Percentiles rank a stretch among this genome's conserved stretches.
Conservation (phyloP, 35 echinoderm and acorn worm genomes). For the Holothuria glaberrima region DNA sequence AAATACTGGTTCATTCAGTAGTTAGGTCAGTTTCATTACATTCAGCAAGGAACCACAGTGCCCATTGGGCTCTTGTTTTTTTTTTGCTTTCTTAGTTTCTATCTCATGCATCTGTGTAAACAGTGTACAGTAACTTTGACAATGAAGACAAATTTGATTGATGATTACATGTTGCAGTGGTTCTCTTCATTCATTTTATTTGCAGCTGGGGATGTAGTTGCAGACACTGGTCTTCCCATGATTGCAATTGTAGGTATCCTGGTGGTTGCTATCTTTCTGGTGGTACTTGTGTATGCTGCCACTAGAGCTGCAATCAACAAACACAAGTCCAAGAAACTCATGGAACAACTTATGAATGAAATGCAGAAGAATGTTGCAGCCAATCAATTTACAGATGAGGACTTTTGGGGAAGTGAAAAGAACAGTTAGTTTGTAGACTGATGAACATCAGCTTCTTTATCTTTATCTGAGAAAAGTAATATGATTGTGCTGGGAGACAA, state of each 20-base stretch:
- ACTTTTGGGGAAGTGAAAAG: constrained; percentile 56
- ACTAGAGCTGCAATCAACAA: constrained; percentile 11
- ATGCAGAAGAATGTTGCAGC: constrained; percentile 22
- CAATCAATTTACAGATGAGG: constrained; percentile 48
- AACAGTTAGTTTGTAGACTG: neutral
- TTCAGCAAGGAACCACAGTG: too few relatives aligned
- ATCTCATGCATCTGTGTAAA: too few relatives aligned
- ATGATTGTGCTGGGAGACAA: too few relatives aligned
- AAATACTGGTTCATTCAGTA: too few relatives aligned
- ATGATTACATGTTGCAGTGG: neutral
- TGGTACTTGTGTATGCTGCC: constrained; percentile 33
- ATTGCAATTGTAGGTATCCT: constrained; percentile 39
- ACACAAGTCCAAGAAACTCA: constrained; percentile 52
- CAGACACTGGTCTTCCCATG: constrained; percentile 39
- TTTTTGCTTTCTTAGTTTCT: too few relatives aligned
- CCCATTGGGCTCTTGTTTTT: too few relatives aligned
- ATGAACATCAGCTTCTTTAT: too few relatives aligned
- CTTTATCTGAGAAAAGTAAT: too few relatives aligned
- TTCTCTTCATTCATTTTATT: neutral
- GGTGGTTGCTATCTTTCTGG: constrained; percentile 5
- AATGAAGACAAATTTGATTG: too few relatives aligned
- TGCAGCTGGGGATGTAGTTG: neutral
- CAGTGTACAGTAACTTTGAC: too few relatives aligned
- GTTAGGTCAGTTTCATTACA: too few relatives aligned
- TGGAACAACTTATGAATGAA: constrained; percentile 55